phyloP scores from a whole-genome alignment of 1,140 invertebrate species.

The Cotesia typhae region DNA sequence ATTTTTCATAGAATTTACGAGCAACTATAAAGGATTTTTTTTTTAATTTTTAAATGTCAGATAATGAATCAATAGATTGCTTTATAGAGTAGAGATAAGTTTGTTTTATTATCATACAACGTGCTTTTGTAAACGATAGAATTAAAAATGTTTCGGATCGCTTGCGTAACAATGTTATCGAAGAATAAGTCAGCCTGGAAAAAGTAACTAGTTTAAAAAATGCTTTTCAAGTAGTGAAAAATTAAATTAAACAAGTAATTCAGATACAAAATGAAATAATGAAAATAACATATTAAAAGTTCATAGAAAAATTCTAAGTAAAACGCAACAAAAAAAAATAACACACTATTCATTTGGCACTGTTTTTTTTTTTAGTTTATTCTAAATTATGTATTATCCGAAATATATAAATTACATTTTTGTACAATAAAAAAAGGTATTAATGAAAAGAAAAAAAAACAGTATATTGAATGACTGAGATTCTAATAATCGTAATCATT shows the following conservation, averaged over 20 bases:
- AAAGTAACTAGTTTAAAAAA: no score
- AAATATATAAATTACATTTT: constrained; percentile 32
- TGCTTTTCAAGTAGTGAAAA: no score
- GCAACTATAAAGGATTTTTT: no score
- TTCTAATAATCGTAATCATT: constrained; percentile 1
- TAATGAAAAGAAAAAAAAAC: neutral
- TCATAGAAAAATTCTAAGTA: neutral
- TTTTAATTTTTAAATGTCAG: no score
- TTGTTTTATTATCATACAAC: neutral
- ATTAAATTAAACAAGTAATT: no score
- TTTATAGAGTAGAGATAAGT: no score
- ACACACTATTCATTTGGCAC: constrained; percentile 23
- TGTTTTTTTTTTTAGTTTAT: constrained; percentile 29
- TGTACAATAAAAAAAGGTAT: constrained; percentile 12
- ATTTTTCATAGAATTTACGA: neutral
- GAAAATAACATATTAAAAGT: neutral
- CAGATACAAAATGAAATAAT: neutral
- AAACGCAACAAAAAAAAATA: neutral
- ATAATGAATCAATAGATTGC: no score
- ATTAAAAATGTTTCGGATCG: no score
- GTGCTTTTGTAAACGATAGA: no score
- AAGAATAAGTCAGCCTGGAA: no score
- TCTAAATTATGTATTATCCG: constrained; percentile 30
- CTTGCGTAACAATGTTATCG: no score
- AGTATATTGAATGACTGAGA: constrained; percentile 1